Evolutionary conservation across 2,797 vertebrate species (phyloP).

Genomic region (Antennarius maculatus): DNA sequence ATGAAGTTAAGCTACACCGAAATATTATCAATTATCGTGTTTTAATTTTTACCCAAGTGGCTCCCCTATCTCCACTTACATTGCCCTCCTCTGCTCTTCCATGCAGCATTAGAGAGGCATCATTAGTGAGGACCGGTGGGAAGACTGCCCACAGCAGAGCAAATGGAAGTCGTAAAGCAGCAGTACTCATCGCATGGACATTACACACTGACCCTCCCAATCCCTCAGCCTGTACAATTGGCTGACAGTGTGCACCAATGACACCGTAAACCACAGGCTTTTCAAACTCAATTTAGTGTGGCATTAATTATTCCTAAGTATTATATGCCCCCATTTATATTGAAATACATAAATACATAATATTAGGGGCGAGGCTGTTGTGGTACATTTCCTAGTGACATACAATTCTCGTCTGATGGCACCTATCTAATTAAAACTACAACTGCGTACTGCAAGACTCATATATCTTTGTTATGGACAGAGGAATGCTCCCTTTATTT

Average conservation of each 20-base stretch:
- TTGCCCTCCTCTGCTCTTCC: slow-evolving; percentile 66
- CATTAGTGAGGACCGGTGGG: slow-evolving; percentile 78
- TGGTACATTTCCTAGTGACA: slow-evolving; percentile 71
- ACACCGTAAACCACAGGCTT: slow-evolving; percentile 76
- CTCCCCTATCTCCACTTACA: slow-evolving; percentile 72
- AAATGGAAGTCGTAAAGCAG: slow-evolving; percentile 83
- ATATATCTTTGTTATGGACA: slow-evolving; percentile 72
- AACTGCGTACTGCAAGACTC: slow-evolving; percentile 65
- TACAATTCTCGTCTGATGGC: slow-evolving; percentile 76
- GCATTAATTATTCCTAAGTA: slow-evolving; percentile 84
- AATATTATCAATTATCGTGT: slow-evolving; percentile 79
- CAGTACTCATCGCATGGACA: slow-evolving; percentile 74
- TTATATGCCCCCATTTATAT: slow-evolving; percentile 68
- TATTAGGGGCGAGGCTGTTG: slow-evolving; percentile 69
- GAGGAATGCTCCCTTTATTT: slow-evolving; percentile 68
- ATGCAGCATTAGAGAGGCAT: slow-evolving; percentile 75
- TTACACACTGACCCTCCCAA: slow-evolving; percentile 80
- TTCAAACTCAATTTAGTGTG: slow-evolving; percentile 79
- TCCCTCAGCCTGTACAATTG: slow-evolving; percentile 72
- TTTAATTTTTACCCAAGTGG: slow-evolving; percentile 78
- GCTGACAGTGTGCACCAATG: slow-evolving; percentile 75
- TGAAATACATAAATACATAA: slow-evolving; percentile 75
- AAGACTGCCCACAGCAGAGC: slow-evolving; percentile 69
- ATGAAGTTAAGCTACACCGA: slow-evolving; percentile 67
- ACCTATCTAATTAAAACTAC: slow-evolving; percentile 71